A percentile compares a stretch with the other conserved stretches of the same genome.
Evolutionary conservation across 2,797 vertebrate species (phyloP).

Genomic region (Pogoniulus pusillus): DNA sequence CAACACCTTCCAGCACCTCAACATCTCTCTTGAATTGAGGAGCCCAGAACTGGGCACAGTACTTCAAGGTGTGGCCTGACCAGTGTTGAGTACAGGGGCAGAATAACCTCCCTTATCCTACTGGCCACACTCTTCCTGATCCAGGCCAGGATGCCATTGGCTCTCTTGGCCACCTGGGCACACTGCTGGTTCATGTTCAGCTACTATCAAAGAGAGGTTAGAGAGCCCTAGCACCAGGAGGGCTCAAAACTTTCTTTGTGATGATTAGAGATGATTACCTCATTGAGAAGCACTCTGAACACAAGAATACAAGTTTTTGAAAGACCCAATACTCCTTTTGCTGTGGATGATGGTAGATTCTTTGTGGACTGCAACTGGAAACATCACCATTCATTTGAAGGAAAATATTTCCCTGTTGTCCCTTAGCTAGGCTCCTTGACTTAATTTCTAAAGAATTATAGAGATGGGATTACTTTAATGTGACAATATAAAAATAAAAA

Average conservation of each 20-base stretch:
- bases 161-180: no score
- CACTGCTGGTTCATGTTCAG: no score
- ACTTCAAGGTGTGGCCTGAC: no score
- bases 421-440: neutral
- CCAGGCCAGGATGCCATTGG: no score
- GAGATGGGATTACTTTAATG: neutral
- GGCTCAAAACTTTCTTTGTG: conserved; percentile 21
- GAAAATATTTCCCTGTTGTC: neutral
- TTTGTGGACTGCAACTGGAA: conserved; percentile 26
- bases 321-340: conserved; percentile 15
- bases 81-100: no score
- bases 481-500: neutral
- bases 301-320: conserved; percentile 37
- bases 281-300: conserved; percentile 29
- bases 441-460: neutral
- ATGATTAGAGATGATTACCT: conserved; percentile 27
- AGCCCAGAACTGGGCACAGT: no score
- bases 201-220: conserved; percentile 29
- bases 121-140: no score
- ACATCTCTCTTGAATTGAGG: no score
- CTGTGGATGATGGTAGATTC: neutral
- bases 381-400: neutral
- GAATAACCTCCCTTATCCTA: no score
- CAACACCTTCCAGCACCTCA: no score
- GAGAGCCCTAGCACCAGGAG: conserved; percentile 49